phyloP scores from a whole-genome alignment of 2,797 vertebrate species.

The Chelon auratus region DNA sequence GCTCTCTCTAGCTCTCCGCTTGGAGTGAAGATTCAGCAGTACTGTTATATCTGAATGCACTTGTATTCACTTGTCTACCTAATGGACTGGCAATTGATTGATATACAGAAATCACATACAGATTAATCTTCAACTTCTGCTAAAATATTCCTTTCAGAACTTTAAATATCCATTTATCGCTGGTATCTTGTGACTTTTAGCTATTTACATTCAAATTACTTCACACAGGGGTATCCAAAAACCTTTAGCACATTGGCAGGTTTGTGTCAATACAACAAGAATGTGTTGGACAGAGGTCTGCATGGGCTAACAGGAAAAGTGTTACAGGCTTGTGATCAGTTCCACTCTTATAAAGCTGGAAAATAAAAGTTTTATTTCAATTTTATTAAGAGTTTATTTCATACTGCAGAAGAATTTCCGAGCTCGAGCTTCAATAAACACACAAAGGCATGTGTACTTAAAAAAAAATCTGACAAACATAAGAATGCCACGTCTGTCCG shows the following conservation, averaged over 20 bases:
- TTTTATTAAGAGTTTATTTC: neutral
- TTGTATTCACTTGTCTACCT: no score
- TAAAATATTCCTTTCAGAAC: neutral
- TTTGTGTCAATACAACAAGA: conserved; percentile 31
- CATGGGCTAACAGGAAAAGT: neutral
- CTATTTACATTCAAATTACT: conserved; percentile 27
- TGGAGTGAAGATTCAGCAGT: no score
- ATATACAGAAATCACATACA: no score
- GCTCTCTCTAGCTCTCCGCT: no score
- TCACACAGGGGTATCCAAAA: conserved; percentile 21
- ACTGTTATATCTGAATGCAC: no score
- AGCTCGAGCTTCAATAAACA: conserved; percentile 3
- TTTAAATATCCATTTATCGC: neutral
- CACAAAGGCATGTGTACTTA: neutral
- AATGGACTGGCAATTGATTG: no score
- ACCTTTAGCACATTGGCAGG: conserved; percentile 23
- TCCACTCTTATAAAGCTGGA: conserved; percentile 1
- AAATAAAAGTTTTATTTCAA: neutral
- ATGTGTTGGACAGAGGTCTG: conserved; percentile 2
- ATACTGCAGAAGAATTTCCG: neutral
- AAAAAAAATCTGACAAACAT: neutral
- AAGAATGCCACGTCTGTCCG: conserved; percentile 1
- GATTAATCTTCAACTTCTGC: neutral
- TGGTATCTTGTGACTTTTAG: neutral
- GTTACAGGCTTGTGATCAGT: neutral